These are phyloP conservation scores for Spinibarbus caldwelli DNA, from an alignment of 2,797 vertebrate genomes.

Conservation along the genomic window DNA sequence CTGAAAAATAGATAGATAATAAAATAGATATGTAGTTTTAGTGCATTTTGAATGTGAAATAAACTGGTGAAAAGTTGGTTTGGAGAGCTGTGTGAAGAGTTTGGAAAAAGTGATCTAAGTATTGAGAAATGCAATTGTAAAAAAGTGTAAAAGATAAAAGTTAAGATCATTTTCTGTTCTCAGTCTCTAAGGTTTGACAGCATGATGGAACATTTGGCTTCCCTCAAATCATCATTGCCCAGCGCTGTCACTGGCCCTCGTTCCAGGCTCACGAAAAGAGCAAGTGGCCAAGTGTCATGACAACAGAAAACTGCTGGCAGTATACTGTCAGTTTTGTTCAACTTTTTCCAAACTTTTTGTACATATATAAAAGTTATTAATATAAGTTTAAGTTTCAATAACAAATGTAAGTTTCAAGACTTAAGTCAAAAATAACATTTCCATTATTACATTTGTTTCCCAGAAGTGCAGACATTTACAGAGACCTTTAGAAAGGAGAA, in stretches of 20 bases:
- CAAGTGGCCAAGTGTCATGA: constrained; percentile 5
- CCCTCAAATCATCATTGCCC: constrained; percentile 22
- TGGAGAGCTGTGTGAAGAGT: background rate
- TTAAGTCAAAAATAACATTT: background rate
- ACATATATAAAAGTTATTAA: background rate
- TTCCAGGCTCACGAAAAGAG: background rate
- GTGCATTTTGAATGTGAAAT: background rate
- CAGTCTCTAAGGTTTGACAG: constrained; percentile 35
- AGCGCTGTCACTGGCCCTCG: background rate
- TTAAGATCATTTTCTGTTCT: constrained; percentile 29
- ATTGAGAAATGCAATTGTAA: background rate
- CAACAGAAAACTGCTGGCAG: constrained; percentile 17
- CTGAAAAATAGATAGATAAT: background rate
- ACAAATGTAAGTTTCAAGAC: background rate
- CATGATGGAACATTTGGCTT: constrained; percentile 22
- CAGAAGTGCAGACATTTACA: constrained; percentile 34
- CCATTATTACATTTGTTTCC: background rate
- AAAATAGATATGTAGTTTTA: background rate
- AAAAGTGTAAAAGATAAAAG: constrained; percentile 25
- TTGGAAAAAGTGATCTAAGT: background rate
- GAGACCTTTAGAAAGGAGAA: constrained; percentile 38
- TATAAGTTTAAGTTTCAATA: constrained; percentile 9
- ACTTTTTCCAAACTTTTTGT: background rate
- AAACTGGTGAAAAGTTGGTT: background rate
- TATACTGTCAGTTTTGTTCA: background rate